Base-by-base conservation (phyloP, 1,140 invertebrate species). In the Magallana gigas region DNA sequence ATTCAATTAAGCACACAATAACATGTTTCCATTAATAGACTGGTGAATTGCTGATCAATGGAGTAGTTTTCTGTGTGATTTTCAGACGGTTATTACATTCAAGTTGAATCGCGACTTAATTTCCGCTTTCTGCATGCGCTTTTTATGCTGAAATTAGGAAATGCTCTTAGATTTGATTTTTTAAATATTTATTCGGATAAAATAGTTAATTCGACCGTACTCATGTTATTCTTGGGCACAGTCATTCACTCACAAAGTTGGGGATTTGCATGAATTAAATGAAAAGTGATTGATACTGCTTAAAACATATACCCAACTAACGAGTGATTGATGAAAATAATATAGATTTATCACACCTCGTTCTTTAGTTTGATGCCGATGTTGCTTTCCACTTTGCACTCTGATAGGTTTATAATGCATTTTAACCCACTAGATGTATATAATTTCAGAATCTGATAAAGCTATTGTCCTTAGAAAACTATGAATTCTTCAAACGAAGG, bases 31-130 rank as follows among this genome's bases (percentile, higher is more conserved):
- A 76, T 76, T 76, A 76, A 76, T 29, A 29, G 68, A 76, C 5
- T 16, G 23, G 68, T 76, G 68, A 76, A 76, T 76, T 23, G 36
- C 36, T 76, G 68, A 76, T 76, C 68, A 48, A 76, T 76, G 23
- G 23, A 18, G 68, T 36, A 29, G 6, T 29, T 71, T 36, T 76
- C 68, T 23, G 36, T 36, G 23, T 76, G 68, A 36, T 76, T 12
- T 36, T 76, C 23, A 29, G 8, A 12, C 68, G 5, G 23, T 12
- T 12, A 16, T 12, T 62, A 12, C n/a, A 18, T 76, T 76, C 68
- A 76, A 76, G 68, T 29, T 12, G 36, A 76, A 76, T 76, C 68
- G 68, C 68, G 23, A 29, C 68, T 76, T 29, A 76, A 76, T 76
- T 76, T 76, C 68, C 68, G 68, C 23, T 76, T 23, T 76, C 11